Conservation (phyloP, 2,113 vertebrate species). For the Labeo rohita region DNA sequence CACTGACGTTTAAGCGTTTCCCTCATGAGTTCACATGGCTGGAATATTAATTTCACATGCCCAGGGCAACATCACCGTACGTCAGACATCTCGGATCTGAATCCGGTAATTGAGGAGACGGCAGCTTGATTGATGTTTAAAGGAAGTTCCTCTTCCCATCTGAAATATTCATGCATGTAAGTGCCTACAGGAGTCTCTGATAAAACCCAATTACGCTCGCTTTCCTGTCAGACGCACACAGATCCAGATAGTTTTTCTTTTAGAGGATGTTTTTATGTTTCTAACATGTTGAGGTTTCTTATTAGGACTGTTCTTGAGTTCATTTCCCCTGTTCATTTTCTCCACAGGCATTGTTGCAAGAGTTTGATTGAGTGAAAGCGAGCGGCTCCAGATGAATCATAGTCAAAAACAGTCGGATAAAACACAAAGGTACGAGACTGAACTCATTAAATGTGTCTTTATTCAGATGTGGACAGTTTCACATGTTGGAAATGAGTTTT, state of each 20-base stretch:
- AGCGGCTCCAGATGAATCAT: neutral
- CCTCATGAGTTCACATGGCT: slow-evolving; percentile 67
- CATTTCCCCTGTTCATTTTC: neutral
- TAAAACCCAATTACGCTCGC: slow-evolving; percentile 47
- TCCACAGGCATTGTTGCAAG: neutral
- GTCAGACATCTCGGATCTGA: slow-evolving; percentile 67
- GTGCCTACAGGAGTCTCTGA: slow-evolving; percentile 68
- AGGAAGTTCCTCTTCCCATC: slow-evolving; percentile 72
- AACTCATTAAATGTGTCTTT: neutral
- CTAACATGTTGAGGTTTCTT: neutral
- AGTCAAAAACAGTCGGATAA: neutral
- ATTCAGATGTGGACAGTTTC: too few relatives aligned
- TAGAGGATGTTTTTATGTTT: neutral
- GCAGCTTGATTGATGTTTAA: slow-evolving; percentile 74
- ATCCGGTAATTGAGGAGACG: slow-evolving; percentile 73
- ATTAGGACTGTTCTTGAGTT: neutral
- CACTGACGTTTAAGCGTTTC: slow-evolving; percentile 49
- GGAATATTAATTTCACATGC: slow-evolving; percentile 60
- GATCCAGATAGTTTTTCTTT: neutral
- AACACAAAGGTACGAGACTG: neutral
- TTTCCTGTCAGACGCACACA: neutral
- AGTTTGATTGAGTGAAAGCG: neutral
- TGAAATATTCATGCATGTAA: slow-evolving; percentile 75
- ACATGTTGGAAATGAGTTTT: too few relatives aligned
- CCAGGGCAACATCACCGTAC: slow-evolving; percentile 61